A percentile compares a stretch with the other conserved stretches of the same genome.
Conservation (phyloP, 2,888 invertebrate genomes). For the Dexiosoma caninum region DNA sequence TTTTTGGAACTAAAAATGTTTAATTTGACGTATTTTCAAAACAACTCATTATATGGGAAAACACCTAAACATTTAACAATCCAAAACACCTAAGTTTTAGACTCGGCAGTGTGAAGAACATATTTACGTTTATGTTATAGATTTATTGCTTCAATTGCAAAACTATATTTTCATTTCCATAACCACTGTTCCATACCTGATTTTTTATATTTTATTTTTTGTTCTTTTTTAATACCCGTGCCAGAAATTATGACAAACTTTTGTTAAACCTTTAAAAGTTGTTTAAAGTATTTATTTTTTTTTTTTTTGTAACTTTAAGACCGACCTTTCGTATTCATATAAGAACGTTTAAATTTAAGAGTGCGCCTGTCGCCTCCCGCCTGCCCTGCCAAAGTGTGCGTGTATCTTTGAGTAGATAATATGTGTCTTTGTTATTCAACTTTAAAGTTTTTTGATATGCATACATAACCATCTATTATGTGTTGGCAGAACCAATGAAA, state of each 20-base stretch:
- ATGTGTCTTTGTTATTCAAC: slow-evolving; percentile 33
- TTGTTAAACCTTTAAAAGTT: slow-evolving; percentile 58
- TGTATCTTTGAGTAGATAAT: slow-evolving; percentile 1
- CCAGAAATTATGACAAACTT: slow-evolving; percentile 38
- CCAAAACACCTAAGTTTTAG: no score
- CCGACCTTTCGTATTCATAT: background rate
- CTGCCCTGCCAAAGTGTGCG: background rate
- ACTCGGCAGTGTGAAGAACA: no score
- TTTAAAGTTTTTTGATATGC: slow-evolving; percentile 45
- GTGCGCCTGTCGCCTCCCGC: no score
- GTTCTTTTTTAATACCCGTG: background rate
- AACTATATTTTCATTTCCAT: no score
- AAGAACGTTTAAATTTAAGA: background rate
- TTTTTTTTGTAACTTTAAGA: no score
- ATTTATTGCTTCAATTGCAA: no score
- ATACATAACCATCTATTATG: slow-evolving; percentile 50
- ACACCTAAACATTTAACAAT: no score
- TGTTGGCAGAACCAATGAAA: slow-evolving; percentile 46
- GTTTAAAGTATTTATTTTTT: slow-evolving; percentile 13
- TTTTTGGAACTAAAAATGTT: no score
- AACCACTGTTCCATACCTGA: background rate
- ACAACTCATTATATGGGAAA: no score
- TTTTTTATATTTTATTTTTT: background rate
- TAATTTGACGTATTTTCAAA: no score
- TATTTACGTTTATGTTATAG: no score